Evolutionary conservation across 1,140 invertebrate genomes (phyloP), one percentile per base, ranked within the genome.

Genomic region (Drosophila chauvacae): DNA sequence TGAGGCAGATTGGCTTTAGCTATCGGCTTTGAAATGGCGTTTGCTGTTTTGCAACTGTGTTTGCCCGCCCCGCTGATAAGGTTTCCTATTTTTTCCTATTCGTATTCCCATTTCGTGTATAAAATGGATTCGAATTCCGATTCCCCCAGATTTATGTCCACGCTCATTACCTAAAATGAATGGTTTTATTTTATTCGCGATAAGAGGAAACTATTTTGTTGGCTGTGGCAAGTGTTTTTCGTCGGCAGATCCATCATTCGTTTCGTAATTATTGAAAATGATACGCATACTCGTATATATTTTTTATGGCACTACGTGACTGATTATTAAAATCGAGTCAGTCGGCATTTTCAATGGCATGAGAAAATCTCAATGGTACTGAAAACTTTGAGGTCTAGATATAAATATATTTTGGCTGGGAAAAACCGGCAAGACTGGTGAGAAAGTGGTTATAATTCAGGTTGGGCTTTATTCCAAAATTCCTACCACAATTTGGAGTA

Each of bases 41-140:
- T 82, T 79, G 55, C 57, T 71, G 70, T 82, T 82, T 82, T 84
- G 80, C 66, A 73, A 55, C 66, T 80, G 66, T 88, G 86, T 77
- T 88, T 85, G 73, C 73, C 68, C 64, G 41, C 30, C 66, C 16
- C 2, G 61, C 16, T 58, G 81, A 63, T 70, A 77, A 68, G 35
- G 7, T 23, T 6, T 23, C n/a, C 20, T 42, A 74, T 55, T 35
- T 35, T 26, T 35, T 57, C 62, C 70, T 57, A 72, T 69, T 79
- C n/a, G 48, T 50, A 58, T 74, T 69, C 26, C 26, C 16, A 58
- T 39, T 23, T 35, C 35, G 41, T 53, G 41, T 45, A 60, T 50
- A n/a, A 14, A 53, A 37, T 35, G 13, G 33, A 20, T 53, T 55
- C 51, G 33, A 55, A 35, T 39, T 55, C 35, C 56, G 37, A 35